Percentiles rank a stretch among this genome's conserved stretches.
Evolutionary conservation across 2,888 invertebrate species (phyloP).

Genomic region (Cheilosia vernalis): DNA sequence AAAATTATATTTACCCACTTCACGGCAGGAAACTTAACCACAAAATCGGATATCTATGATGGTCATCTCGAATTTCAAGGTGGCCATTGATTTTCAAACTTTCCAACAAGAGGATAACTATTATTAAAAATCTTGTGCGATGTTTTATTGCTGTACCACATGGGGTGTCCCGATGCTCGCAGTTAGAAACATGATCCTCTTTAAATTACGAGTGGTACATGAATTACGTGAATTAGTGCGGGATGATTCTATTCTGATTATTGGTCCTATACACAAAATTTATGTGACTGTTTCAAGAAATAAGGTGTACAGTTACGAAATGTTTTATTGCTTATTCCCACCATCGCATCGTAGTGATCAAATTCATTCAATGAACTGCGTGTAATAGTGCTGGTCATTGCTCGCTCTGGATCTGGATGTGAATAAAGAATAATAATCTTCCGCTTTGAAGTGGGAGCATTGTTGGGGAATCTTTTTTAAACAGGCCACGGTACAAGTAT

Average conservation of each 20-base stretch:
- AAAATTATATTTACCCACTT: constrained; percentile 53
- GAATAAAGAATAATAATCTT: constrained; percentile 11
- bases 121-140: constrained; percentile 36
- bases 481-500: constrained; percentile 9
- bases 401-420: background rate
- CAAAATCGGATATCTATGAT: constrained; percentile 38
- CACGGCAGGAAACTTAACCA: constrained; percentile 52
- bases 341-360: background rate
- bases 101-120: constrained; percentile 33
- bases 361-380: constrained; percentile 1
- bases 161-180: constrained; percentile 21
- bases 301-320: constrained; percentile 6
- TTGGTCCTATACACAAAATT: constrained; percentile 23
- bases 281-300: background rate
- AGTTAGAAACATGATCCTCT: constrained; percentile 56
- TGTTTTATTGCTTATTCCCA: background rate
- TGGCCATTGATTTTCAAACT: constrained; percentile 50
- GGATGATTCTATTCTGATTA: constrained; percentile 11
- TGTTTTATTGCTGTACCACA: constrained; percentile 55
- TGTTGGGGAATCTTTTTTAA: constrained; percentile 18
- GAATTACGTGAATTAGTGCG: constrained; percentile 50
- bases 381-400: constrained; percentile 31
- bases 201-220: constrained; percentile 36
- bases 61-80: constrained; percentile 63
- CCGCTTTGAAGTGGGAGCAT: constrained; percentile 37